These are phyloP conservation scores for Brevipalpus yothersi DNA, from an alignment of 1,140 invertebrate genomes.

Conservation along the genomic window DNA sequence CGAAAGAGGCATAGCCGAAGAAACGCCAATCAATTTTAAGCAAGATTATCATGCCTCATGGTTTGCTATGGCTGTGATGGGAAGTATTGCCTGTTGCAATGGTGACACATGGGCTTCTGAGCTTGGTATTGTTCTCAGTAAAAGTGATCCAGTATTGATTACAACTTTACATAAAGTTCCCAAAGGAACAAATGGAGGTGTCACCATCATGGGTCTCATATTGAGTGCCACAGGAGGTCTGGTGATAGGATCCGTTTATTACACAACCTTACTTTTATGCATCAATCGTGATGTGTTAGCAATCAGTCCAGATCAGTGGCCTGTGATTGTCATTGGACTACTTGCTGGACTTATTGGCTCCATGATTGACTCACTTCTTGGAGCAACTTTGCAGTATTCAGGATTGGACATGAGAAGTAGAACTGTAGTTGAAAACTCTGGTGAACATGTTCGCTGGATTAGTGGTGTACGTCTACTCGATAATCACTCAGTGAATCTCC, in stretches of 20 bases:
- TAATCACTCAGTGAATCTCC: slow-evolving; percentile 68
- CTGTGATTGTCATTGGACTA: slow-evolving; percentile 40
- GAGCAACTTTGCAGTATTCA: slow-evolving; percentile 60
- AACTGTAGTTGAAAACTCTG: slow-evolving; percentile 42
- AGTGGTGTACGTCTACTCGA: slow-evolving; percentile 50
- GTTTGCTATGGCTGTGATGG: slow-evolving; percentile 45
- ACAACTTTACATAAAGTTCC: slow-evolving; percentile 32
- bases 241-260: slow-evolving; percentile 43
- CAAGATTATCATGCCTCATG: slow-evolving; percentile 50
- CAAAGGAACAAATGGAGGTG: slow-evolving; percentile 46
- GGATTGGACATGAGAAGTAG: slow-evolving; percentile 25
- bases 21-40: slow-evolving; percentile 49
- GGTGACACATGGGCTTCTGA: slow-evolving; percentile 83
- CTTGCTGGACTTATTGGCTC: slow-evolving; percentile 51
- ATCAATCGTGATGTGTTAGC: slow-evolving; percentile 30
- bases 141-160: slow-evolving; percentile 41
- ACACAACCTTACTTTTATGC: slow-evolving; percentile 35
- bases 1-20: slow-evolving; percentile 42
- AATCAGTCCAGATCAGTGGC: slow-evolving; percentile 40
- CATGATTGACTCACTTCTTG: slow-evolving; percentile 52
- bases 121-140: slow-evolving; percentile 46
- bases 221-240: slow-evolving; percentile 47
- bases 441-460: slow-evolving; percentile 42
- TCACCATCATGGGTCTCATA: slow-evolving; percentile 40
- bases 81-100: slow-evolving; percentile 50